Percentiles rank a stretch among this genome's conserved stretches.
These are phyloP conservation scores for Aspidiotus rigidus DNA, from an alignment of 2,888 invertebrate species.

Conservation along the genomic window DNA sequence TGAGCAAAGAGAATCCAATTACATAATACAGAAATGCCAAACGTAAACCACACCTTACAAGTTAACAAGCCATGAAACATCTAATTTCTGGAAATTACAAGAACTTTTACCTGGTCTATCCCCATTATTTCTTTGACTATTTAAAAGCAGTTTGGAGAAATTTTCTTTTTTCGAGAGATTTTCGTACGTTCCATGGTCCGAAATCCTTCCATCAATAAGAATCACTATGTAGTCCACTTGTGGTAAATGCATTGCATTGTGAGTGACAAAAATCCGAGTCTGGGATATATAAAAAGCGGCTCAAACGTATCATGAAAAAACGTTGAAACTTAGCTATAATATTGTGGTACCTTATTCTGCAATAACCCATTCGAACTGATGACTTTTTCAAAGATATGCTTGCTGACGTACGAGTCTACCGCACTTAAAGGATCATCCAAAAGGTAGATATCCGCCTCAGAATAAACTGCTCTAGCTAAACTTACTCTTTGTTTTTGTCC, in stretches of 20 bases:
- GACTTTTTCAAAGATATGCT: conserved; percentile 56
- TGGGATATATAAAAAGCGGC: conserved; percentile 18
- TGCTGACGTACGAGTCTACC: conserved; percentile 57
- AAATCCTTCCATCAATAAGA: conserved; percentile 73
- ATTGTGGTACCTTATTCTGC: conserved; percentile 41
- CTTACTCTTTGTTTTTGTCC: conserved; percentile 89
- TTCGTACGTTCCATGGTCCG: conserved; percentile 82
- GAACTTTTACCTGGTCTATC: too few relatives aligned
- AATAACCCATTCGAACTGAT: conserved; percentile 47
- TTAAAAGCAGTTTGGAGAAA: conserved; percentile 61
- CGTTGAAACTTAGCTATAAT: background rate
- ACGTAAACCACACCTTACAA: too few relatives aligned
- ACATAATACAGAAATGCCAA: too few relatives aligned
- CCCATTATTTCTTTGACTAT: too few relatives aligned
- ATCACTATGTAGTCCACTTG: conserved; percentile 85
- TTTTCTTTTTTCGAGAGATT: conserved; percentile 76
- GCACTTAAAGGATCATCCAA: conserved; percentile 83
- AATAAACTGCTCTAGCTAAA: conserved; percentile 83
- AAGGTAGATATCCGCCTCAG: conserved; percentile 78
- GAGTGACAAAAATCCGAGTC: conserved; percentile 88
- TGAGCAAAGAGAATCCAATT: too few relatives aligned
- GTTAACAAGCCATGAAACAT: too few relatives aligned
- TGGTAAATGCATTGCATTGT: conserved; percentile 85
- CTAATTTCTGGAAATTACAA: too few relatives aligned
- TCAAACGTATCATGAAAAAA: background rate